Conservation (phyloP, 2,888 invertebrate species). For the Sphaerophoria rueppellii region DNA sequence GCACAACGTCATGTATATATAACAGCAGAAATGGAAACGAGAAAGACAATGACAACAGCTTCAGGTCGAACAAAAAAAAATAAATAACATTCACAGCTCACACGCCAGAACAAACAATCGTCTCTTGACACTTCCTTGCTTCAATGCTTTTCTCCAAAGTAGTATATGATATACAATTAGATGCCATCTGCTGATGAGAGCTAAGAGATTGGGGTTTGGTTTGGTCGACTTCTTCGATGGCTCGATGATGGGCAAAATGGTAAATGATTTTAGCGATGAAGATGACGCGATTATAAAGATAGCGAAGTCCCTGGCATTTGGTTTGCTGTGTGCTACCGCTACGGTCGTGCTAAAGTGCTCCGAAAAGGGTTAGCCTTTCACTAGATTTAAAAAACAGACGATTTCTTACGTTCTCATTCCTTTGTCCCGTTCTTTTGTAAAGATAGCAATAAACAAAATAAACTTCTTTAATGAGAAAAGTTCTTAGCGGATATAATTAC, state of each 20-base stretch:
- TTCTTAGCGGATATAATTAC: constrained; percentile 69
- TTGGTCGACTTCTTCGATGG: too few relatives aligned
- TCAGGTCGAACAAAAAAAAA: constrained; percentile 18
- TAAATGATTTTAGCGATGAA: background rate
- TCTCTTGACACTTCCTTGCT: constrained; percentile 60
- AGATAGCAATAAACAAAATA: constrained; percentile 45
- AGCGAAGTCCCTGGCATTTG: too few relatives aligned
- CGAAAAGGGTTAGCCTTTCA: constrained; percentile 52
- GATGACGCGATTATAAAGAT: background rate
- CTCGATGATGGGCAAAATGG: background rate
- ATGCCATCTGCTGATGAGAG: background rate
- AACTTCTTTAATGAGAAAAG: constrained; percentile 72
- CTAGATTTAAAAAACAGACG: constrained; percentile 55
- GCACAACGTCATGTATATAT: constrained; percentile 21
- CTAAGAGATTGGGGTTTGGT: background rate
- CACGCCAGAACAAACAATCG: constrained; percentile 48
- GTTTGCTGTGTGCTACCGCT: too few relatives aligned
- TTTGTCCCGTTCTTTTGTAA: constrained; percentile 46
- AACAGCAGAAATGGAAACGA: constrained; percentile 1
- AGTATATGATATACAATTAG: background rate
- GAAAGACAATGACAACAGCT: constrained; percentile 24
- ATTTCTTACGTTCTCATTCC: constrained; percentile 25
- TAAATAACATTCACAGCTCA: constrained; percentile 21
- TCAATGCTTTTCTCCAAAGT: constrained; percentile 52
- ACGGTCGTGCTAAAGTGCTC: constrained; percentile 8